Conservation (phyloP, 2,888 invertebrate species). For the Erannis defoliaria region DNA sequence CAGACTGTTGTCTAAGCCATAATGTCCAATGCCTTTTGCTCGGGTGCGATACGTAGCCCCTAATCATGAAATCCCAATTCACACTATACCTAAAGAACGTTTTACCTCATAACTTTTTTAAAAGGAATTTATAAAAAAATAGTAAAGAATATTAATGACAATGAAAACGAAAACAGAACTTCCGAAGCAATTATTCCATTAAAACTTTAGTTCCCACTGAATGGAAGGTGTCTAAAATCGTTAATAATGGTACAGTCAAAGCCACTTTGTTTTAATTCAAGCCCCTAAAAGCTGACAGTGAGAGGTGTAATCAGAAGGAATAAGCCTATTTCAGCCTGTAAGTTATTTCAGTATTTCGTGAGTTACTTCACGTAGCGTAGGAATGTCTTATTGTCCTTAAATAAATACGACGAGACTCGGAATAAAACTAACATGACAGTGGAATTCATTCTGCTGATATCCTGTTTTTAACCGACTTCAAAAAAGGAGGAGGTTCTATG, state of each 20-base stretch:
- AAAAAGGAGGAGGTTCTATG: too few relatives aligned
- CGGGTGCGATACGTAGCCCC: too few relatives aligned
- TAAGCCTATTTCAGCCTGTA: constrained; percentile 62
- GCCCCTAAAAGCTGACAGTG: constrained; percentile 51
- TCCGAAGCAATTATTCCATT: constrained; percentile 26
- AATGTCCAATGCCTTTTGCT: too few relatives aligned
- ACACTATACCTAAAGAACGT: too few relatives aligned
- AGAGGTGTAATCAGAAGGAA: constrained; percentile 57
- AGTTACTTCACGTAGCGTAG: constrained; percentile 47
- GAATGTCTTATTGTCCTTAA: constrained; percentile 33
- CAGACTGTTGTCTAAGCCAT: too few relatives aligned
- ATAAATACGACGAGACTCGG: constrained; percentile 17
- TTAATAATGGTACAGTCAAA: constrained; percentile 57
- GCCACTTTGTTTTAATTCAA: constrained; percentile 58
- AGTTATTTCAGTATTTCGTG: constrained; percentile 55
- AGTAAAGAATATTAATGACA: neutral
- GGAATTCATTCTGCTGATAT: neutral
- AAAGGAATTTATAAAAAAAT: neutral
- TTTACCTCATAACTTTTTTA: too few relatives aligned
- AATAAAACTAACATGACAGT: neutral
- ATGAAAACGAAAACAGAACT: constrained; percentile 13
- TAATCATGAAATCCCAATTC: too few relatives aligned
- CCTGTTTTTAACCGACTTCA: too few relatives aligned
- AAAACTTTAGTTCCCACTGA: constrained; percentile 22
- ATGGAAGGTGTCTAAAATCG: constrained; percentile 48